Base-by-base conservation (phyloP, 92 coral and sea anemone genomes). In the Epizoanthus rinbou region DNA sequence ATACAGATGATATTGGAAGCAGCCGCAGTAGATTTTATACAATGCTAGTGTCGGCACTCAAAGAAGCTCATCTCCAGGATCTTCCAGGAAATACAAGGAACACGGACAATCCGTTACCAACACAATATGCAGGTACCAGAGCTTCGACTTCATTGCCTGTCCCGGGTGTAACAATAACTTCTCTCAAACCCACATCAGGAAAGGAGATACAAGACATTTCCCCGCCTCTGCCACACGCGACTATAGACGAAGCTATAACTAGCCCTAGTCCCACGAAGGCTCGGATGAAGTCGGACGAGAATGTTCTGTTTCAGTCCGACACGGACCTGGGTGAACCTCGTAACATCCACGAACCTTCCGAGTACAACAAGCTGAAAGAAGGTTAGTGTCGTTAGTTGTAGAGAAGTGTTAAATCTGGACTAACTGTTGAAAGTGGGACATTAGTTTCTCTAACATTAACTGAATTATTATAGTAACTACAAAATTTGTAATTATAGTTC, bases 281-380 rank as follows among this genome's bases (percentile, higher is more conserved):
- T 72, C 63, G 80, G n/a, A 50, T 88, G 50, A 76, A 63, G 28
- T 87, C 93, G 23, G 75, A 85, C 5, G 95, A 89, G 41, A 93
- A 93, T 80, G 98, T 93, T 24, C 73, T 93, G 50, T 93, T 93
- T 64, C 93, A 93, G 86, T 93, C 98, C 3, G 93, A 89, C 66
- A 84, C 90, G 58, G 91, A 89, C 33, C 76, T 93, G 56, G 98
- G 93, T 4, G 85, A 87, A 15, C 89, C 94, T 22, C 85, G 93
- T 18, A 89, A 91, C 82, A 75, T 43, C 41, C 88, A 88, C 47
- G 90, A 88, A 19, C 64, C 80, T 7, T 63, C 79, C n/a, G 89
- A 84, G 71, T 90, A 86, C 31, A 72, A 80, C 58, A 90, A 93
- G 57, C 71, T 93, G 58, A 87, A 93, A 85, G 95, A 89, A 87